Conservation (phyloP, 2,797 vertebrate genomes). For the Falco naumanni region DNA sequence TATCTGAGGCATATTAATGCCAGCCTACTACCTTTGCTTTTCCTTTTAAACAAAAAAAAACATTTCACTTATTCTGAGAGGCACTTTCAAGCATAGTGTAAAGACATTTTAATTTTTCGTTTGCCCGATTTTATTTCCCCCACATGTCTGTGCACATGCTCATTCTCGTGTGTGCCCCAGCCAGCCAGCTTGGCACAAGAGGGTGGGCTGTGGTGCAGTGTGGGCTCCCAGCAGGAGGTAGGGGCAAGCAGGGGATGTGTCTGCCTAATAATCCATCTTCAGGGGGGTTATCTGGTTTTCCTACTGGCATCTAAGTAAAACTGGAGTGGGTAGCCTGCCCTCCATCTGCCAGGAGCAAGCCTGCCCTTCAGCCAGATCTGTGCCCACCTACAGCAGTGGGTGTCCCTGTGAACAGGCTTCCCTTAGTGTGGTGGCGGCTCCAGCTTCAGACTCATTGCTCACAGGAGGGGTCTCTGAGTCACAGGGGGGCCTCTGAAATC, state of each 20-base stretch:
- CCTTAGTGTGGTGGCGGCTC: not conserved
- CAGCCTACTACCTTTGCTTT: not conserved
- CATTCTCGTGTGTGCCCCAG: not conserved
- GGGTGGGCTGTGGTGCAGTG: not conserved
- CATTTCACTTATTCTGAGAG: not conserved
- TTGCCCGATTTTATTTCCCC: not conserved
- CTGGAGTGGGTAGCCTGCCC: not conserved
- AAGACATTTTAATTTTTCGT: not conserved
- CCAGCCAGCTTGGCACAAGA: not conserved
- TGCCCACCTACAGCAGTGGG: not conserved
- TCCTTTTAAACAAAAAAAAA: not conserved
- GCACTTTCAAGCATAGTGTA: not conserved
- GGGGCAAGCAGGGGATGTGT: not conserved
- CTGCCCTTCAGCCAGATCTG: not conserved
- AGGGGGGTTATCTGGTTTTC: not conserved
- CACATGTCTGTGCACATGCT: not conserved
- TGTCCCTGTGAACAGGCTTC: not conserved
- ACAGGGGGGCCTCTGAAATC: not conserved
- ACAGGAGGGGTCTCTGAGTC: not conserved
- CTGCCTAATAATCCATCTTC: not conserved
- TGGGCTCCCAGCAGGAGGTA: not conserved
- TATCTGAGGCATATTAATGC: not conserved
- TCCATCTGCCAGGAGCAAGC: not conserved
- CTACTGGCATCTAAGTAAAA: not conserved
- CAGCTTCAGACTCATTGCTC: not conserved